Conservation (phyloP, 2,888 invertebrate genomes). For the Dasypolia templi region DNA sequence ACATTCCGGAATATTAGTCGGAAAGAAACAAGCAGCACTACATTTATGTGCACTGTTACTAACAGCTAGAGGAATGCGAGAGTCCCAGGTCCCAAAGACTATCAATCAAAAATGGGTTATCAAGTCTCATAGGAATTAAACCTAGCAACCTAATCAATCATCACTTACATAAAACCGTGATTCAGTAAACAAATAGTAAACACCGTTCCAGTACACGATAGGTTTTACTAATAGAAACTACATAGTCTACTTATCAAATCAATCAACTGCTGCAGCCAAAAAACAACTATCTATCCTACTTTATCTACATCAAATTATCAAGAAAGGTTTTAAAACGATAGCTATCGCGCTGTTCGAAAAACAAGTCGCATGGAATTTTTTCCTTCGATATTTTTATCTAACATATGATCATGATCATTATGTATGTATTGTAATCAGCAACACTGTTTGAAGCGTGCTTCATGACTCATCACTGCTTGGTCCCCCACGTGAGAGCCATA, state of each 20-base stretch:
- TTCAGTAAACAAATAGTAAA: slow-evolving; percentile 17
- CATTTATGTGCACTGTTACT: slow-evolving; percentile 3
- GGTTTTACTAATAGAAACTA: not conserved
- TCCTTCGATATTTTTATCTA: slow-evolving; percentile 11
- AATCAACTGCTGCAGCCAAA: not conserved
- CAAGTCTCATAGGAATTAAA: slow-evolving; percentile 53
- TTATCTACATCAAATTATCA: slow-evolving; percentile 15
- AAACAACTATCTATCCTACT: not conserved
- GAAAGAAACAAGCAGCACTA: slow-evolving; percentile 1
- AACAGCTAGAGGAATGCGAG: slow-evolving; percentile 35
- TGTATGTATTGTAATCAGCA: not conserved
- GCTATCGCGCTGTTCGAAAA: not conserved
- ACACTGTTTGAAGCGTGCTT: slow-evolving; percentile 8
- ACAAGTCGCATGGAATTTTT: not conserved
- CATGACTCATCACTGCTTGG: slow-evolving; percentile 19
- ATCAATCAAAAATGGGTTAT: slow-evolving; percentile 55
- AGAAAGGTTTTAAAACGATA: not conserved
- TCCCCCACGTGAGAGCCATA: slow-evolving; percentile 30
- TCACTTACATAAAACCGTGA: slow-evolving; percentile 48
- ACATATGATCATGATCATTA: not conserved
- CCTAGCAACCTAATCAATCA: slow-evolving; percentile 61
- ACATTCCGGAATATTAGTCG: not conserved
- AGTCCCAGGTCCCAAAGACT: slow-evolving; percentile 34
- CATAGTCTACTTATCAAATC: not conserved
- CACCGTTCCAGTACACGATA: not conserved